These are phyloP conservation scores for Idaea dimidiata DNA, from an alignment of 2,888 invertebrate species.

Conservation along the genomic window DNA sequence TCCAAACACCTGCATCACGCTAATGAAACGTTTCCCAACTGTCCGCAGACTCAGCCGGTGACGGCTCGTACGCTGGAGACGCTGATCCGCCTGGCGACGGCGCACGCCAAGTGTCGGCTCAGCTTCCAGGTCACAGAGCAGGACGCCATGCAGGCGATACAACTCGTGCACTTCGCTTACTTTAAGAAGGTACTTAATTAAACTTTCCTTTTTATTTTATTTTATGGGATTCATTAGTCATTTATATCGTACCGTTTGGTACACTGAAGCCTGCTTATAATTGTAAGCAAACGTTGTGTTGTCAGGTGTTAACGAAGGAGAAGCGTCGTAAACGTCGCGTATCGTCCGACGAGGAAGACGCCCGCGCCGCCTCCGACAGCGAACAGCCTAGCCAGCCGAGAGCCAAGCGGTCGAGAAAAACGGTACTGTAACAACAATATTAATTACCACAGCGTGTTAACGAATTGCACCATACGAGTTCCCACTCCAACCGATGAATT, in stretches of 20 bases:
- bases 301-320: constrained; percentile 85
- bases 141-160: constrained; percentile 96
- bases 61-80: too few species aligned
- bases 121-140: constrained; percentile 90
- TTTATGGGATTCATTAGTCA: too few species aligned
- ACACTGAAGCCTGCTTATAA: too few species aligned
- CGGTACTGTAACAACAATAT: constrained; percentile 38
- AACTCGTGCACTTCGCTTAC: constrained; percentile 96
- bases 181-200: constrained; percentile 98
- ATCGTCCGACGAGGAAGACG: constrained; percentile 76
- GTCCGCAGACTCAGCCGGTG: constrained; percentile 90
- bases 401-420: constrained; percentile 65
- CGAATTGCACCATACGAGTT: too few species aligned
- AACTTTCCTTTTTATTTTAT: too few species aligned
- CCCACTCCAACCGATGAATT: too few species aligned
- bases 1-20: too few species aligned
- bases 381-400: constrained; percentile 48
- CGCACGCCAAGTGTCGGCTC: constrained; percentile 97
- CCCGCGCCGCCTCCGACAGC: constrained; percentile 52
- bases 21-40: not conserved
- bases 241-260: too few species aligned
- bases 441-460: too few species aligned
- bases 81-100: constrained; percentile 95
- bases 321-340: constrained; percentile 84
- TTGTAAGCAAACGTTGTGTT: not conserved